Evolutionary conservation across 1,140 invertebrate genomes (phyloP), one percentile per base, ranked within the genome.

Genomic region (Dinoponera quadriceps): DNA sequence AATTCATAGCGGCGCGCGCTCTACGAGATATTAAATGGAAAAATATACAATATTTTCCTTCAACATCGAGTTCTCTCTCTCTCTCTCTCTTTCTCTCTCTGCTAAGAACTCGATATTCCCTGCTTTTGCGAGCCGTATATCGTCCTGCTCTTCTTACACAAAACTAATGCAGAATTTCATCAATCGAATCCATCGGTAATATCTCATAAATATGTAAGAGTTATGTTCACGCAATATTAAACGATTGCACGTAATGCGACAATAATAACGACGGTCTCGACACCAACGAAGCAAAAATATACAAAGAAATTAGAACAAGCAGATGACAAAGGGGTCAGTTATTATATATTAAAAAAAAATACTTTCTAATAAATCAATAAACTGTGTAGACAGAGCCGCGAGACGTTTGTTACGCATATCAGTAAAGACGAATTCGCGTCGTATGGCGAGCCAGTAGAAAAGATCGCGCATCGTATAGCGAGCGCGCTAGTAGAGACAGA

Each of bases 31-130:
- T 78, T 68, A 78, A 44, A 69, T 69, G 75, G 51, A 71, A 80
- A 80, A 71, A 80, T 80, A 80, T 71, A 80, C 75, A 80, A 80
- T 80, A 80, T 80, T 80, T 80, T 71, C 22, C 29, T n/a, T 57
- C 75, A 18, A 7, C 9, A 22, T 29, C 22, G 22, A 80, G n/a
- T 48, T 80, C 65, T n/a, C n/a, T n/a, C n/a, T n/a, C n/a, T n/a
- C n/a, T n/a, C n/a, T n/a, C n/a, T n/a, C n/a, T n/a, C n/a, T n/a
- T n/a, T n/a, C n/a, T n/a, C n/a, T n/a, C n/a, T n/a, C n/a, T 48
- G 25, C 22, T 71, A 80, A 71, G 75, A 80, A 80, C 75, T 71
- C 75, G 22, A 27, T 69, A 69, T 69, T 69, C n/a, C 18, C 9
- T 25, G 38, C 33, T 59, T 16, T 80, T 48, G 69, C 33, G 33